Conservation (phyloP, 2,113 vertebrate species). For the Pluvialis apricaria region DNA sequence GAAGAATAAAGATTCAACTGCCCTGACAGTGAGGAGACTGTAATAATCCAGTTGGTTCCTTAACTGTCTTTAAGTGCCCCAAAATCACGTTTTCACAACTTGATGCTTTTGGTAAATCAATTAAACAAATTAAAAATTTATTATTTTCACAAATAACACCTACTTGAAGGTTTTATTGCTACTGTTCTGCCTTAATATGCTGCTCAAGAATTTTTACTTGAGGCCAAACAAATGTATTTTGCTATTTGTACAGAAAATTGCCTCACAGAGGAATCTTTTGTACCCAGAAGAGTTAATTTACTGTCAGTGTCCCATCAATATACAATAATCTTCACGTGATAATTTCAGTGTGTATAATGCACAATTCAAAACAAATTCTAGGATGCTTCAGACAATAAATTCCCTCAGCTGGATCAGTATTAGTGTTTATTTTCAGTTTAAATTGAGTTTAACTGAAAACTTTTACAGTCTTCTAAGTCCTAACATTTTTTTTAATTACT, state of each 20-base stretch:
- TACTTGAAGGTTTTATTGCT: neutral
- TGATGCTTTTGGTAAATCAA: neutral
- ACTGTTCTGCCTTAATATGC: neutral
- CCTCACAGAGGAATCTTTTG: neutral
- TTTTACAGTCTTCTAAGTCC: neutral
- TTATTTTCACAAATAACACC: neutral
- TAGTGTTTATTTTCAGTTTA: slow-evolving; percentile 24
- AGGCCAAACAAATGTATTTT: neutral
- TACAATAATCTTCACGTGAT: neutral
- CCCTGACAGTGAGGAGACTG: neutral
- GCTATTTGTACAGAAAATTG: neutral
- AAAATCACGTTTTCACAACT: neutral
- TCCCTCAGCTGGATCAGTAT: neutral
- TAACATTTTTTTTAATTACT: neutral
- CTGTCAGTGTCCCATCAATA: neutral
- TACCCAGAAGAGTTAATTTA: neutral
- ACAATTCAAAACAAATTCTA: slow-evolving; percentile 45
- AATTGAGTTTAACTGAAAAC: slow-evolving; percentile 12
- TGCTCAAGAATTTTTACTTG: neutral
- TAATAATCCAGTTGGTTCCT: neutral
- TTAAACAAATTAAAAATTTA: neutral
- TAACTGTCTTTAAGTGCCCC: neutral
- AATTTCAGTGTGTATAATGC: neutral
- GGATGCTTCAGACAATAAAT: slow-evolving; percentile 17
- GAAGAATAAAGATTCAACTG: neutral